Base-by-base conservation (phyloP, 2,797 vertebrate genomes). In the Poliocrania exsul region DNA sequence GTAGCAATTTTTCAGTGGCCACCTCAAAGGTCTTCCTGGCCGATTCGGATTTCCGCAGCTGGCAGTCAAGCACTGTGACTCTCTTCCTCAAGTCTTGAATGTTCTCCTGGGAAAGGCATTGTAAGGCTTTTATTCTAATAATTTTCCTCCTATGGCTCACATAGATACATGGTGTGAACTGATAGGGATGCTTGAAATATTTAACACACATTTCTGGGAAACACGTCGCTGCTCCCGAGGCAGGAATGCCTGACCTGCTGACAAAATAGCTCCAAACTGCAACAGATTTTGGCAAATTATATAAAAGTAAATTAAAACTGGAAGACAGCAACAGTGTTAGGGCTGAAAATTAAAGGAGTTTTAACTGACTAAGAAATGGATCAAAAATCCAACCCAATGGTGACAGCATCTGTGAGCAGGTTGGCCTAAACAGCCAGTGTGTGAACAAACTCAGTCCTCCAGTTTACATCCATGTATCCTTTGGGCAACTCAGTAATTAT, bases 41-140 rank as follows among this genome's bases (percentile, higher is more conserved):
- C 0, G 97, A 97, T 92, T 99, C 98, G 0, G 98, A 99, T 96
- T 99, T 99, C 87, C 98, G 88, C 86, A 99, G 97, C 62, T 99
- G 99, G 96, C 99, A 99, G 96, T 99, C 99, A 10, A 99, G 98
- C 51, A 99, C 98, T 9, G 98, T 98, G 28, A 98, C 97, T 86
- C 98, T 98, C 96, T 98, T 99, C 90, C 97, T 99, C 95, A 99
- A 96, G 66, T 99, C 98, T 26, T 99, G 99, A 21, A 92, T 25
- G 35, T 97, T 98, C 70, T 98, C 99, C 99, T 99, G 92, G 65
- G 70, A 28, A 90, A 92, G 65, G 87, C 14, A 95, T 75, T 95
- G 79, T 18, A 50, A 86, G 12, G 58, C 11, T 89, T 93, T 92
- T 28, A 85, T 31, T 57, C 38, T 33, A 57, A 57, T 23, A 1